Evolutionary conservation across 2,888 invertebrate genomes (phyloP).

Genomic region (Hirtodrosophila cameraria): DNA sequence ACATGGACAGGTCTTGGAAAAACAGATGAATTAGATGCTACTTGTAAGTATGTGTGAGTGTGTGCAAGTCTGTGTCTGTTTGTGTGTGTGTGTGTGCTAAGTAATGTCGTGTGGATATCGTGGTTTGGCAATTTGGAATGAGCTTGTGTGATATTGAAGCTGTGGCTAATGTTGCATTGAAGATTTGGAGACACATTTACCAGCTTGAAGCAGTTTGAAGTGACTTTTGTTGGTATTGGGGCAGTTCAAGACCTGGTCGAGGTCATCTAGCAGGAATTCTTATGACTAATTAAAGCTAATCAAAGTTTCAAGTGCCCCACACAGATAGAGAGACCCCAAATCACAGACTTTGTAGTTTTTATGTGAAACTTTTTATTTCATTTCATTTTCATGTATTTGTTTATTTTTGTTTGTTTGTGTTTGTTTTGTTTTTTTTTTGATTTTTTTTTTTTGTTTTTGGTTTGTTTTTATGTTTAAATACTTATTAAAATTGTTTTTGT

Average conservation of each 20-base stretch:
- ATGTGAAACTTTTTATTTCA: slow-evolving; percentile 80
- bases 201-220: slow-evolving; percentile 48
- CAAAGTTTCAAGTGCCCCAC: slow-evolving; percentile 23
- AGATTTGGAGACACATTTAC: slow-evolving; percentile 2
- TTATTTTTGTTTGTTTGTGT: slow-evolving; percentile 44
- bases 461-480: slow-evolving; percentile 75
- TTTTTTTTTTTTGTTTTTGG: slow-evolving; percentile 55
- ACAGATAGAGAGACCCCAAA: slow-evolving; percentile 15
- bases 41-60: background rate
- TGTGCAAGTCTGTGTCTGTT: background rate
- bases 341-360: slow-evolving; percentile 28
- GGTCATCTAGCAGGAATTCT: slow-evolving; percentile 7
- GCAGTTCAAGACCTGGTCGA: background rate
- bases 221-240: slow-evolving; percentile 16
- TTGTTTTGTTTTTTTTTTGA: too few species aligned
- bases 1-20: background rate
- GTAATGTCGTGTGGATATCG: slow-evolving; percentile 54
- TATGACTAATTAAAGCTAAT: slow-evolving; percentile 36
- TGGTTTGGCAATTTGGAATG: slow-evolving; percentile 48
- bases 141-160: slow-evolving; percentile 23
- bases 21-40: slow-evolving; percentile 2
- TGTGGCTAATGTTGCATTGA: slow-evolving; percentile 1
- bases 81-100: slow-evolving; percentile 18
- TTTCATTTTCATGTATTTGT: slow-evolving; percentile 71
- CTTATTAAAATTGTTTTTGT: slow-evolving; percentile 73